These are phyloP conservation scores for Chaenogobius annularis DNA, from an alignment of 2,113 vertebrate species.

Conservation along the genomic window DNA sequence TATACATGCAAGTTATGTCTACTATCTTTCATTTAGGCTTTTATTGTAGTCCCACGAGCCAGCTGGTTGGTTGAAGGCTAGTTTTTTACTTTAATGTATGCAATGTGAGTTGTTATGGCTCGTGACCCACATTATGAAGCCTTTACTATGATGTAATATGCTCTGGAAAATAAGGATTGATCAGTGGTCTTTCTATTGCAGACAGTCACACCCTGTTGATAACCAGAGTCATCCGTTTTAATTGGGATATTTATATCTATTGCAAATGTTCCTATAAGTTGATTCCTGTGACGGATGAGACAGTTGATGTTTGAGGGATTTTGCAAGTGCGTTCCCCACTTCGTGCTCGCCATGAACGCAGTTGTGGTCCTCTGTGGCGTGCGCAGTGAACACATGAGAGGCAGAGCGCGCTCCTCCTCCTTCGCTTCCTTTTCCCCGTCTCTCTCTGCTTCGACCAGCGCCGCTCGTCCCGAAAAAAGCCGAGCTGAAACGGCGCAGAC, in stretches of 20 bases:
- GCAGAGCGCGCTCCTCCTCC: conserved; percentile 40
- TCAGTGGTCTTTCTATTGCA: neutral
- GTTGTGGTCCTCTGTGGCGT: conserved; percentile 35
- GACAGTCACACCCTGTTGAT: neutral
- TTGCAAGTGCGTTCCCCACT: conserved; percentile 14
- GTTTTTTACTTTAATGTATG: neutral
- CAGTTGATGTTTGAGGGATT: neutral
- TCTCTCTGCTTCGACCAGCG: conserved; percentile 28
- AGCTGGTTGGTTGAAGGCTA: neutral
- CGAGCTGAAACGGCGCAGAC: conserved; percentile 45
- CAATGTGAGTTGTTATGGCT: neutral
- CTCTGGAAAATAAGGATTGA: neutral
- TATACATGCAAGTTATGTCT: neutral
- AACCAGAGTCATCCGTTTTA: neutral
- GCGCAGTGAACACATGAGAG: conserved; percentile 33
- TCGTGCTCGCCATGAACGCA: conserved; percentile 32
- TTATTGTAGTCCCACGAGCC: neutral
- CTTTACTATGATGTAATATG: conserved; percentile 4
- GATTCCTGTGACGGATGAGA: neutral
- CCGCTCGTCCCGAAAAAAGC: conserved; percentile 52
- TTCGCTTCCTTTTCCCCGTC: conserved; percentile 17
- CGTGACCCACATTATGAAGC: neutral
- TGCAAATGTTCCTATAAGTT: neutral
- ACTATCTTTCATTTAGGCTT: neutral
- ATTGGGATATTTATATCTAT: no score